Percentiles rank a stretch among this genome's conserved stretches.
Conservation (phyloP, 2,888 invertebrate genomes). For the Netelia melanura region DNA sequence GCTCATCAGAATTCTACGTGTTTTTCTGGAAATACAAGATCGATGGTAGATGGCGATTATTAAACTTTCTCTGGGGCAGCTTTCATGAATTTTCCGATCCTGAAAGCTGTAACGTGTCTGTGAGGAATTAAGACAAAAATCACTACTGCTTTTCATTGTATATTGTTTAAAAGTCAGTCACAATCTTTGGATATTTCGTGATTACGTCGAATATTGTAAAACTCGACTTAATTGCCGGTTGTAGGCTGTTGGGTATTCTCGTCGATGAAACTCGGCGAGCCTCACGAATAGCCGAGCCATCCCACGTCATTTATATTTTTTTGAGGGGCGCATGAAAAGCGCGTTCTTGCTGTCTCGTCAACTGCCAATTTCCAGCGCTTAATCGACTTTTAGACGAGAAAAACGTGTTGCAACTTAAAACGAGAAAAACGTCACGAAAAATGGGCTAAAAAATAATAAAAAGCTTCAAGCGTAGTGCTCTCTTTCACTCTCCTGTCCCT, state of each 20-base stretch:
- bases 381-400: slow-evolving; percentile 45
- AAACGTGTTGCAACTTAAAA: slow-evolving; percentile 17
- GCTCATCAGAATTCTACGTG: background rate
- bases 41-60: background rate
- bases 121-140: too few relatives aligned
- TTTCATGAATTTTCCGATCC: background rate
- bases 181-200: background rate
- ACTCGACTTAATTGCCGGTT: slow-evolving; percentile 21
- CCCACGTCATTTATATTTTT: slow-evolving; percentile 52
- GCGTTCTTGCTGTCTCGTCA: slow-evolving; percentile 6
- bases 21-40: background rate
- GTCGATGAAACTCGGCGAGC: slow-evolving; percentile 15
- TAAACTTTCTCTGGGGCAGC: background rate
- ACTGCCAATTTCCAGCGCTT: slow-evolving; percentile 31
- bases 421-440: slow-evolving; percentile 3
- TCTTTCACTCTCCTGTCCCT: background rate
- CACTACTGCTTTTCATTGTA: too few relatives aligned
- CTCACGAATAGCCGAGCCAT: background rate
- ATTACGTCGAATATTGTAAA: background rate
- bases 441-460: slow-evolving; percentile 20
- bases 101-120: too few relatives aligned
- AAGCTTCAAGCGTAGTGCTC: background rate
- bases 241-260: slow-evolving; percentile 27
- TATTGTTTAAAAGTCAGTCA: too few relatives aligned
- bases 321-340: slow-evolving; percentile 26